These are phyloP conservation scores for Anoplophora glabripennis DNA, from an alignment of 1,140 invertebrate genomes.

Conservation along the genomic window DNA sequence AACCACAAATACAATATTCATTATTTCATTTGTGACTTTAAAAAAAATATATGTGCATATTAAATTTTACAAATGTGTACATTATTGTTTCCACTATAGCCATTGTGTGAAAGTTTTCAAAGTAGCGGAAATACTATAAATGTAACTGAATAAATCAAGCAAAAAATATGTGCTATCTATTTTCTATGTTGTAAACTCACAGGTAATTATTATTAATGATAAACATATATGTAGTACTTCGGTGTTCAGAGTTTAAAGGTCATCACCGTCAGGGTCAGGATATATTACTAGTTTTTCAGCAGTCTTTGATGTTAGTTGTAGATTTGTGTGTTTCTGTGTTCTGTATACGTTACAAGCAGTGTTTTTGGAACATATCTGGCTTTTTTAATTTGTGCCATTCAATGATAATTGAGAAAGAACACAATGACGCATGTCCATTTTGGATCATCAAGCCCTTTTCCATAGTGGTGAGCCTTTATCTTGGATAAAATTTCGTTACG, in stretches of 20 bases:
- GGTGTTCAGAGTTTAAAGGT: constrained; percentile 15
- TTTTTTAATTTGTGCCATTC: constrained; percentile 2
- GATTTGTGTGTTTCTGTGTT: not conserved
- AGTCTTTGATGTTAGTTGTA: not conserved
- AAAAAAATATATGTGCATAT: no score
- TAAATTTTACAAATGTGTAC: no score
- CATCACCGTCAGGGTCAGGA: not conserved
- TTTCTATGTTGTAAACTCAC: not conserved
- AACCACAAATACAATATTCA: no score
- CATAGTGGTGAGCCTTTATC: no score
- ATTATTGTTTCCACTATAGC: no score
- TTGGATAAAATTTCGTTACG: no score
- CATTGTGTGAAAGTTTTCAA: no score
- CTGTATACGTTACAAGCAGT: not conserved
- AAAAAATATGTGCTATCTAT: no score
- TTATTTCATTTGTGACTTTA: no score
- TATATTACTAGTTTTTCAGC: not conserved
- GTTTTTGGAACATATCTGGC: not conserved
- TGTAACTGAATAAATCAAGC: no score
- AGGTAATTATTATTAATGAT: not conserved
- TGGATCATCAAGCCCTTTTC: constrained; percentile 14
- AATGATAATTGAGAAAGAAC: constrained; percentile 15
- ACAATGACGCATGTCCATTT: constrained; percentile 7
- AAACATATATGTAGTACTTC: not conserved
- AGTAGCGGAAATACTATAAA: no score